A percentile compares a stretch with the other conserved stretches of the same genome.
Conservation (phyloP, 2,113 vertebrate genomes). For the Apodemus speciosus region DNA sequence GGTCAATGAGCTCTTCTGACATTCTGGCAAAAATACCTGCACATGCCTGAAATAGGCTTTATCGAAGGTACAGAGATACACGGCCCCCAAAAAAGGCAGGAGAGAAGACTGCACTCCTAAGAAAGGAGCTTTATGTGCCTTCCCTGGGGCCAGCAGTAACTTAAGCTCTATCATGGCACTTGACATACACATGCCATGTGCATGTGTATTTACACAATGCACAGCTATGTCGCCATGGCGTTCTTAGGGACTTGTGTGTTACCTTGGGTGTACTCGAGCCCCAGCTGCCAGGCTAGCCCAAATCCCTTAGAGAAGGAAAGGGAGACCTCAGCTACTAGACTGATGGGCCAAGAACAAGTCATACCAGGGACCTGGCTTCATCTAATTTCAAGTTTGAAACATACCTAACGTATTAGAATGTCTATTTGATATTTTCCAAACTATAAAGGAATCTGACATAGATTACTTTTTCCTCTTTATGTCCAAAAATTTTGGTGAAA, state of each 20-base stretch:
- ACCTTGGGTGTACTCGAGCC: fast-evolving
- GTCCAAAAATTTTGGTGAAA: neutral
- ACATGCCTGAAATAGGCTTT: neutral
- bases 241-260: neutral
- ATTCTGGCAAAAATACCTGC: neutral
- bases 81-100: neutral
- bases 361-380: neutral
- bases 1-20: neutral
- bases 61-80: neutral
- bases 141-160: neutral
- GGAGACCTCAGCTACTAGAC: neutral
- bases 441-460: constrained; percentile 30
- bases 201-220: fast-evolving
- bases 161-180: fast-evolving
- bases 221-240: neutral
- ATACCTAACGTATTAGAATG: constrained; percentile 29
- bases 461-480: neutral
- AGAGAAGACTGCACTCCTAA: neutral
- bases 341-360: neutral
- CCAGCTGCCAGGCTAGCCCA: neutral
- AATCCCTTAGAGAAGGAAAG: neutral
- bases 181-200: fast-evolving
- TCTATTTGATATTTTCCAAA: constrained; percentile 14
- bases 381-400: neutral
- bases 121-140: neutral